Percentiles rank a stretch among this genome's conserved stretches.
phyloP scores from a whole-genome alignment of 2,797 vertebrate genomes.

The Agapornis canus region DNA sequence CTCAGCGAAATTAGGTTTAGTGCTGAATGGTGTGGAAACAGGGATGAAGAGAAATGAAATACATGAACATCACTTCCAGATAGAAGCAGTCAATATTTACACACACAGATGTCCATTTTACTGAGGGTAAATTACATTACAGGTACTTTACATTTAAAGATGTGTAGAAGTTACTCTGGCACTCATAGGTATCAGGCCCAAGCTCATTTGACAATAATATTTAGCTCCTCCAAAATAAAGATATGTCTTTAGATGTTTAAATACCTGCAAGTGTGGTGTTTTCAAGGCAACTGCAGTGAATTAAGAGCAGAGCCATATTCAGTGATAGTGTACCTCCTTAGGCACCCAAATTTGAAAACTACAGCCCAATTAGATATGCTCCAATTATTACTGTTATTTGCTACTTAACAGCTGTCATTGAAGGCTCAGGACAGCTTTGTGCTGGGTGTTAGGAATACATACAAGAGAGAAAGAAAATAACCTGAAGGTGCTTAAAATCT shows the following conservation, averaged over 20 bases:
- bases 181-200: background rate
- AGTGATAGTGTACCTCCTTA: background rate
- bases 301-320: background rate
- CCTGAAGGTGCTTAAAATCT: background rate
- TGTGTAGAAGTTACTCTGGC: background rate
- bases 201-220: background rate
- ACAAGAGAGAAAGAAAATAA: background rate
- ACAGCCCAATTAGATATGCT: constrained; percentile 6
- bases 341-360: background rate
- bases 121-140: no score
- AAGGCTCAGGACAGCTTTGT: constrained; percentile 26
- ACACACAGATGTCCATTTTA: background rate
- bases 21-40: background rate
- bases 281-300: background rate
- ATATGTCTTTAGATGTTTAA: background rate
- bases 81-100: background rate
- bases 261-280: background rate
- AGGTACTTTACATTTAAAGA: background rate
- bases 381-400: constrained; percentile 18
- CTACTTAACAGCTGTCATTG: background rate
- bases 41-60: background rate
- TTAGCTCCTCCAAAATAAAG: background rate
- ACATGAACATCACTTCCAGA: background rate
- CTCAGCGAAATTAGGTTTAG: background rate
- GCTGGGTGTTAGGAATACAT: background rate